A percentile compares a stretch with the other conserved stretches of the same genome.
Evolutionary conservation across 2,888 invertebrate genomes (phyloP).

Genomic region (Cosmia pyralina): DNA sequence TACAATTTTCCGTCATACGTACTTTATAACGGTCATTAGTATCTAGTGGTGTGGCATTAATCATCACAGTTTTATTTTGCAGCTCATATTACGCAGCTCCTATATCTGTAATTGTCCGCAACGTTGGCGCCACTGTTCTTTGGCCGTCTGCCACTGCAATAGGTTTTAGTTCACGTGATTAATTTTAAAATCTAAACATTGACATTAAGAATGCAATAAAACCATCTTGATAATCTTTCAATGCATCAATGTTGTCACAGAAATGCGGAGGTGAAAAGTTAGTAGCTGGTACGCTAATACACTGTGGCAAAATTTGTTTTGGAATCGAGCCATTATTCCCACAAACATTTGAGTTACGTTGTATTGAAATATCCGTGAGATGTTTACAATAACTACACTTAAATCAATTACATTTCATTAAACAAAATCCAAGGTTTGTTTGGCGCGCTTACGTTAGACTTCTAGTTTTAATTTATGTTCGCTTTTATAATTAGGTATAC

Average conservation of each 20-base stretch:
- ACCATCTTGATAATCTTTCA: constrained; percentile 67
- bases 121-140: constrained; percentile 83
- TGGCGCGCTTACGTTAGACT: constrained; percentile 42
- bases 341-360: constrained; percentile 61
- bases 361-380: constrained; percentile 69
- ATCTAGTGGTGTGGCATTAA: constrained; percentile 76
- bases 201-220: constrained; percentile 74
- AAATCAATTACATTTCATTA: constrained; percentile 68
- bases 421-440: constrained; percentile 63
- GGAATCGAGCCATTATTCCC: constrained; percentile 73
- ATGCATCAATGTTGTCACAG: constrained; percentile 69
- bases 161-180: constrained; percentile 76
- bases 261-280: constrained; percentile 69
- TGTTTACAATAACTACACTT: constrained; percentile 73
- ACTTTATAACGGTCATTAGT: constrained; percentile 72
- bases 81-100: constrained; percentile 80
- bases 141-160: constrained; percentile 85
- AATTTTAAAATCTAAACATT: constrained; percentile 78
- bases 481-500: constrained; percentile 62
- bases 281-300: constrained; percentile 64
- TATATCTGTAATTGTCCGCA: constrained; percentile 83
- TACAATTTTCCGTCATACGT: constrained; percentile 62
- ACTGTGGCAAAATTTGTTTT: constrained; percentile 70
- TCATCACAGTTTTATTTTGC: constrained; percentile 82
- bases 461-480: constrained; percentile 61